Percentiles rank a stretch among this genome's conserved stretches.
These are phyloP conservation scores for Sarcophaga rosellei DNA, from an alignment of 2,888 invertebrate genomes.

Conservation along the genomic window DNA sequence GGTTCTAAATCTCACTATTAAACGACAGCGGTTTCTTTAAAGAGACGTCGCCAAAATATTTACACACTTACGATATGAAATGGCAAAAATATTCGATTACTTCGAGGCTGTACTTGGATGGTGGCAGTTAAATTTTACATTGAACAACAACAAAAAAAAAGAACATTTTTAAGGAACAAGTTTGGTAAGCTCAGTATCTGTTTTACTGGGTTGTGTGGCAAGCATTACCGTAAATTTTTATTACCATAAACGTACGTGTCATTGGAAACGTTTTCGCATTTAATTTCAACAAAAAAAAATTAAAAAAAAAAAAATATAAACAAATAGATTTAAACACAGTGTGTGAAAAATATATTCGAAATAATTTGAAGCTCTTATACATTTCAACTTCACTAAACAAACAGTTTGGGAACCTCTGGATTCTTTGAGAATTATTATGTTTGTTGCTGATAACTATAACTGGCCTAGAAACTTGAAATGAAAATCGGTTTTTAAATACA, in stretches of 20 bases:
- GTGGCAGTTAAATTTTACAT: neutral
- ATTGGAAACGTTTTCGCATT: slow-evolving; percentile 39
- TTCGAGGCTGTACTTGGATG: slow-evolving; percentile 37
- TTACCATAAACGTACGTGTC: slow-evolving; percentile 45
- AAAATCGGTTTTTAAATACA: slow-evolving; percentile 9
- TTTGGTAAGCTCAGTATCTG: slow-evolving; percentile 43
- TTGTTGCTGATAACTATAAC: neutral
- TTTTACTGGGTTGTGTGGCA: slow-evolving; percentile 1
- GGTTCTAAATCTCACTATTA: neutral
- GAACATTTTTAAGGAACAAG: slow-evolving; percentile 47
- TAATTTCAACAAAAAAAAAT: neutral
- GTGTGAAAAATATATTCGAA: neutral
- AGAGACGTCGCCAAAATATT: slow-evolving; percentile 19
- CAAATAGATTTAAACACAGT: no score
- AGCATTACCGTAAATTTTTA: slow-evolving; percentile 28
- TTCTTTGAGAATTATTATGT: neutral
- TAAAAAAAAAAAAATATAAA: neutral
- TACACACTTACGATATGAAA: slow-evolving; percentile 26
- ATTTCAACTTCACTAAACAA: neutral
- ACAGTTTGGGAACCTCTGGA: neutral
- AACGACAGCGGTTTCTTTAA: neutral
- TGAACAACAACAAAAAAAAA: neutral
- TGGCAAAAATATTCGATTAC: slow-evolving; percentile 40
- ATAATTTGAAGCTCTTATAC: neutral
- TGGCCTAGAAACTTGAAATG: slow-evolving; percentile 12